phyloP scores from a whole-genome alignment of 2,888 invertebrate species.

The Shargacucullia verbasci region DNA sequence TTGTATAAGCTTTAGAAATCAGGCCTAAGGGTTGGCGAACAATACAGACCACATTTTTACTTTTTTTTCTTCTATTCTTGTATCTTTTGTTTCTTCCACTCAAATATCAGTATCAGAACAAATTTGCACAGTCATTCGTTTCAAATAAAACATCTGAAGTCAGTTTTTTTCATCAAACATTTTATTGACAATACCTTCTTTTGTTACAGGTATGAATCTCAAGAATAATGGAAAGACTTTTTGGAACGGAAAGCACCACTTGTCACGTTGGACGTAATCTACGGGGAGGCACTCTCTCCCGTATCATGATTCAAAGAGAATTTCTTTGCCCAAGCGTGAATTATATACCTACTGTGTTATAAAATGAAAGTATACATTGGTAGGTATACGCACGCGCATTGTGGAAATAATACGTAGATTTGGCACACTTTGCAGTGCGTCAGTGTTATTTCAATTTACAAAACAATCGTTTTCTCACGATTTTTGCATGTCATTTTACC shows the following conservation, averaged over 20 bases:
- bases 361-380: neutral
- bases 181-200: constrained; percentile 44
- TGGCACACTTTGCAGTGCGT: neutral
- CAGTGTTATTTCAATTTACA: neutral
- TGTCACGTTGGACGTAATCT: constrained; percentile 48
- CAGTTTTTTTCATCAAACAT: constrained; percentile 10
- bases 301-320: constrained; percentile 21
- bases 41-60: no score
- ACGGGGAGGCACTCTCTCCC: constrained; percentile 11
- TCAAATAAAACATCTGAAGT: neutral
- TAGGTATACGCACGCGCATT: no score
- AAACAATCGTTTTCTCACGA: no score
- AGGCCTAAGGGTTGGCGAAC: no score
- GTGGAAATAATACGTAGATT: no score
- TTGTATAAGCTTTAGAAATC: no score
- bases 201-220: constrained; percentile 48
- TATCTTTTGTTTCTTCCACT: no score
- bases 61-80: no score
- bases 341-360: constrained; percentile 2
- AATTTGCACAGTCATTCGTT: no score
- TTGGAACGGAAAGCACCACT: constrained; percentile 40
- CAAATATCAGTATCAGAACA: no score
- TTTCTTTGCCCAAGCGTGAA: constrained; percentile 29
- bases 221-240: constrained; percentile 47
- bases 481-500: no score